Evolutionary conservation across 2,797 vertebrate species (phyloP), one percentile per base, ranked within the genome.

Genomic region (Sebastes steindachneri): DNA sequence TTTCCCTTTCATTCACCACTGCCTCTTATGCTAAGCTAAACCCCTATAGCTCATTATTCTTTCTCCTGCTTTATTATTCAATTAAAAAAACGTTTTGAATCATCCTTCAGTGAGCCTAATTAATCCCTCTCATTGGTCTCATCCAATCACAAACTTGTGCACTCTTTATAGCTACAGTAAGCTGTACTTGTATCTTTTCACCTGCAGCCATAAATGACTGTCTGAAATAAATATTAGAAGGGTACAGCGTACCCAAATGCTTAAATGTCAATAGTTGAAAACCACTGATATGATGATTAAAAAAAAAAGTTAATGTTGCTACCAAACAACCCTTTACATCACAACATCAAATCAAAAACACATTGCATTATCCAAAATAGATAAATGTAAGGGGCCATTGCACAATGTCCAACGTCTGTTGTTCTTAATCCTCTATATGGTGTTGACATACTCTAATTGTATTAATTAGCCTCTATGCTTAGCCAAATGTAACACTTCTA

Each of bases 21-120:
- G 35, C 23, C 11, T 68, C 54, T 26, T 12, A 31, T 29, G n/a
- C 29, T 63, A 35, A 48, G 29, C 58, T 74, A 69, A 72, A 72
- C 17, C 14, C 25, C 17, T 7, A 14, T 23, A 59, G 72, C 72
- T 82, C 68, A 73, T 79, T 73, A 73, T 76, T 76, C n/a, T 19
- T 60, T 60, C 63, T 58, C 63, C 63, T 79, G 71, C 35, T 79
- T 84, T 62, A 82, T 87, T 82, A 87, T 84, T 82, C 75, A 84
- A 76, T 87, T 84, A 84, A 37, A 45, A 60, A 53, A 37, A 35
- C 2, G 63, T 33, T 72, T 84, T 65, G 53, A 65, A 82, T 84
- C 74, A 78, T 87, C 58, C 48, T 63, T 81, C 77, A 74, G 48
- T 74, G 66, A 68, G 59, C 17, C 58, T 75, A 76, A 79, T 84